Percentiles rank a stretch among this genome's conserved stretches.
These are phyloP conservation scores for Anolis carolinensis DNA, from an alignment of 2,113 vertebrate genomes.

Conservation along the genomic window DNA sequence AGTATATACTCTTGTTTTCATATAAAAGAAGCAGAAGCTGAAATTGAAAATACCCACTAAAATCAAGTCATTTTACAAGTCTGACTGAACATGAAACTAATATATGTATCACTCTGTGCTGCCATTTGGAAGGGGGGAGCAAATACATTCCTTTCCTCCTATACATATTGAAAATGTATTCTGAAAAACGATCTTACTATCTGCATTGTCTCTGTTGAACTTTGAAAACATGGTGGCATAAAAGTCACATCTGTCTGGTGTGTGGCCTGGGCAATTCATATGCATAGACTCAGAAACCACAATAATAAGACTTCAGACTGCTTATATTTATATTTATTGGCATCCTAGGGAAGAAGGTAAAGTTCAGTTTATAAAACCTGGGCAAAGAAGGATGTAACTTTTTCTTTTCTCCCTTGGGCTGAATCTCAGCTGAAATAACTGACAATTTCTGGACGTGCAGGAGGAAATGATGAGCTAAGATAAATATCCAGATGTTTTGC, in stretches of 20 bases:
- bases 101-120: neutral
- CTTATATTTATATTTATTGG: constrained; percentile 76
- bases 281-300: constrained; percentile 38
- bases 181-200: neutral
- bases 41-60: neutral
- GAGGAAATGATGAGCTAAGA: constrained; percentile 87
- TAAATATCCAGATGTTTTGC: constrained; percentile 85
- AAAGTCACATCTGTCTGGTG: constrained; percentile 48
- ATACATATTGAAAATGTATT: constrained; percentile 13
- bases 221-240: constrained; percentile 22
- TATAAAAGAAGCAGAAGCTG: neutral
- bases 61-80: neutral
- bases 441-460: constrained; percentile 78
- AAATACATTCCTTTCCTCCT: constrained; percentile 17
- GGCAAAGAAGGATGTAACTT: constrained; percentile 76
- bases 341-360: constrained; percentile 75
- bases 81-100: neutral
- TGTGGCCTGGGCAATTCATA: constrained; percentile 39
- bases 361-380: constrained; percentile 77
- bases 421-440: constrained; percentile 78
- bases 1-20: neutral
- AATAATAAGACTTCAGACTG: constrained; percentile 67
- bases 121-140: neutral
- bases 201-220: constrained; percentile 23
- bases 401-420: constrained; percentile 74